Evolutionary conservation across 2,113 vertebrate genomes (phyloP).

Genomic region (Pedionomus torquatus): DNA sequence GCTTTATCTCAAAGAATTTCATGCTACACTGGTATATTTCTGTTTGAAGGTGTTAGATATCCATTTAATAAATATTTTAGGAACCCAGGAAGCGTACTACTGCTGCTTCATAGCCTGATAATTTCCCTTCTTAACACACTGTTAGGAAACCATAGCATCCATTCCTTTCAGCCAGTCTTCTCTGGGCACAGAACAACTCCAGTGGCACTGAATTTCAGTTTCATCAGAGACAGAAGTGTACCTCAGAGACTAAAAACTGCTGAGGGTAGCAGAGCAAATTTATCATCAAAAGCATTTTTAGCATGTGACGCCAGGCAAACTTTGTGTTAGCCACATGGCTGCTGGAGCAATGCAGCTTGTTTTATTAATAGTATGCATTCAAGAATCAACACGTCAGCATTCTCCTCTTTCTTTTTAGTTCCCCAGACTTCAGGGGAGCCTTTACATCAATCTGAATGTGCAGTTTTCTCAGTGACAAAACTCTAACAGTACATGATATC

Average conservation of each 20-base stretch:
- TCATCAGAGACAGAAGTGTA: not conserved
- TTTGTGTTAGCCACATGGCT: not conserved
- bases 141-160: not conserved
- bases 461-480: not conserved
- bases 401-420: not conserved
- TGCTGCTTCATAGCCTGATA: not conserved
- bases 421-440: not conserved
- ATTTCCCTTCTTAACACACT: not conserved
- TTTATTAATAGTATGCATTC: not conserved
- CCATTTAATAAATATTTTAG: not conserved
- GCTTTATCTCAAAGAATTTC: not conserved
- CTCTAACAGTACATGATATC: not conserved
- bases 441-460: not conserved
- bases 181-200: not conserved
- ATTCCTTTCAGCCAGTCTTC: not conserved
- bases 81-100: not conserved
- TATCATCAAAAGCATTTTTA: not conserved
- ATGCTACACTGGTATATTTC: not conserved
- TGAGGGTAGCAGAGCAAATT: constrained; percentile 31
- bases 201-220: not conserved
- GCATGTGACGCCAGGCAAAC: not conserved
- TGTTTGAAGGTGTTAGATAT: not conserved
- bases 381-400: not conserved
- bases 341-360: not conserved
- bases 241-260: constrained; percentile 19